Evolutionary conservation across 2,113 vertebrate genomes (phyloP).

Genomic region (Callocephalon fimbriatum): DNA sequence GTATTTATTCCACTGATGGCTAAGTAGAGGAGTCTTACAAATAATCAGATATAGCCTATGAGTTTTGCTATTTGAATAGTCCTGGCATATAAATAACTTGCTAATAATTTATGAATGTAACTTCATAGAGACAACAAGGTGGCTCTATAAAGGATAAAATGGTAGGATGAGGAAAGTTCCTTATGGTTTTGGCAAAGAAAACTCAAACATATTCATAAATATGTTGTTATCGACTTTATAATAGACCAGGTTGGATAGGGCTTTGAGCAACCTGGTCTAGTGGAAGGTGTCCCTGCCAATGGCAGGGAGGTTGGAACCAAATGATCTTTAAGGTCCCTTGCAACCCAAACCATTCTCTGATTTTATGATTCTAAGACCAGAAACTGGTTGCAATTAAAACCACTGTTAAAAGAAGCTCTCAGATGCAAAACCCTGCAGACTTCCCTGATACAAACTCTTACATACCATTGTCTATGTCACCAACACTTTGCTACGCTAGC

Average conservation of each 20-base stretch:
- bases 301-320: background rate
- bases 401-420: background rate
- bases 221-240: background rate
- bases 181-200: background rate
- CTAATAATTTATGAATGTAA: background rate
- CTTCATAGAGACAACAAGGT: background rate
- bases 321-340: background rate
- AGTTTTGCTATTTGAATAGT: background rate
- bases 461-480: background rate
- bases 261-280: background rate
- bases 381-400: background rate
- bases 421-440: background rate
- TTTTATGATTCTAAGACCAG: background rate
- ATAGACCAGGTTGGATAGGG: background rate
- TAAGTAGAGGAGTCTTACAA: background rate
- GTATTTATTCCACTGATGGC: background rate
- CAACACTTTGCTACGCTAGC: background rate
- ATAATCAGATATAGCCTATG: background rate
- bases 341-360: background rate
- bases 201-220: background rate
- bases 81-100: background rate
- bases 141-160: background rate
- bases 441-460: background rate
- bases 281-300: background rate
- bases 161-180: background rate